A percentile compares a stretch with the other conserved stretches of the same genome.
Evolutionary conservation across 2,113 vertebrate genomes (phyloP).

Genomic region (Gambusia holbrooki): DNA sequence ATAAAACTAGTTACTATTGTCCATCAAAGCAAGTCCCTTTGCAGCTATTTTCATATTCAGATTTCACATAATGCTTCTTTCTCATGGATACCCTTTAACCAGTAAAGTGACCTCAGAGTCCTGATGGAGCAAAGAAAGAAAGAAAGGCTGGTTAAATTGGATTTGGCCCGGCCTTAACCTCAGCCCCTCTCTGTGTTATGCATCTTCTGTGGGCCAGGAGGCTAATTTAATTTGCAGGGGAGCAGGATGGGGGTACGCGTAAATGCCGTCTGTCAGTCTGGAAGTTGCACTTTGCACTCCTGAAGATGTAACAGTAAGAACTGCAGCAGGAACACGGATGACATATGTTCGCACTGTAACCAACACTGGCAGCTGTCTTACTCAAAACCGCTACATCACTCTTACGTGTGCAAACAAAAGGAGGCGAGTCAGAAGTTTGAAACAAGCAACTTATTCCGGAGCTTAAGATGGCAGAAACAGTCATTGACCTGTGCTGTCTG

Average conservation of each 20-base stretch:
- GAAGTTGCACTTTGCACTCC: slow-evolving; percentile 74
- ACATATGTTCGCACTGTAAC: slow-evolving; percentile 44
- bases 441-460: not conserved
- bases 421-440: not conserved
- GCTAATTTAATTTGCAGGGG: slow-evolving; percentile 82
- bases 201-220: slow-evolving; percentile 77
- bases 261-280: slow-evolving; percentile 75
- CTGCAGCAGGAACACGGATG: slow-evolving; percentile 33
- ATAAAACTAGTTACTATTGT: too few relatives aligned
- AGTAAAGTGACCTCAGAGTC: slow-evolving; percentile 62
- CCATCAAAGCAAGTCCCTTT: slow-evolving; percentile 27
- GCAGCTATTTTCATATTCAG: slow-evolving; percentile 48
- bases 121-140: slow-evolving; percentile 24
- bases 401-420: slow-evolving; percentile 14
- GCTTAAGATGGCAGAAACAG: slow-evolving; percentile 1
- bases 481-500: slow-evolving; percentile 86
- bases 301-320: slow-evolving; percentile 67
- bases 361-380: slow-evolving; percentile 44
- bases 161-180: slow-evolving; percentile 83
- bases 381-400: slow-evolving; percentile 4
- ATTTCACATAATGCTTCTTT: slow-evolving; percentile 43
- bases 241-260: slow-evolving; percentile 58
- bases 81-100: slow-evolving; percentile 41
- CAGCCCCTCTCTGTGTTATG: slow-evolving; percentile 71
- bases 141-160: slow-evolving; percentile 82